Evolutionary conservation across 1,140 invertebrate genomes (phyloP).

Genomic region (Ceratoteleas bidentatus): DNA sequence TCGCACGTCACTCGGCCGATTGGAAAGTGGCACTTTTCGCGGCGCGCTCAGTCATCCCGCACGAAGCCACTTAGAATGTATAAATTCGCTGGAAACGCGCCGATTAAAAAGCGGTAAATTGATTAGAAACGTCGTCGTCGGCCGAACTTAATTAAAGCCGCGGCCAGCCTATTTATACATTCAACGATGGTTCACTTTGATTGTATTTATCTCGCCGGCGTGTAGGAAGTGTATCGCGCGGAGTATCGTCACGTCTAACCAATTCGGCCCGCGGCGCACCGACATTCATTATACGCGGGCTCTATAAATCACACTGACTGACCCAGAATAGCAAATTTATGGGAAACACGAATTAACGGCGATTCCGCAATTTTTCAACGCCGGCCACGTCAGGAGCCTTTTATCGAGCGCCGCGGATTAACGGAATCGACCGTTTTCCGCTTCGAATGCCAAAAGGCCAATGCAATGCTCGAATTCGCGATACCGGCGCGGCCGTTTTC

Average conservation of each 20-base stretch:
- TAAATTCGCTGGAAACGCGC: no score
- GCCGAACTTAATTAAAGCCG: conserved; percentile 15
- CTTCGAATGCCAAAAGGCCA: conserved; percentile 50
- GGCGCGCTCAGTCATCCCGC: neutral
- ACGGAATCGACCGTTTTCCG: conserved; percentile 63
- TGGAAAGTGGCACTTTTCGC: no score
- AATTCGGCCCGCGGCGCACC: conserved; percentile 47
- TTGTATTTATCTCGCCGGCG: conserved; percentile 37
- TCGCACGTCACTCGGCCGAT: no score
- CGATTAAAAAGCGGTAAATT: neutral
- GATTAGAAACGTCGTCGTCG: neutral
- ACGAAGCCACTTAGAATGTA: no score
- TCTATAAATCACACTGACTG: conserved; percentile 69
- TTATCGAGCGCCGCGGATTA: conserved; percentile 57
- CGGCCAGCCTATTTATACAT: conserved; percentile 14
- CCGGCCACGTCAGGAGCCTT: conserved; percentile 53
- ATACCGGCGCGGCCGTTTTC: conserved; percentile 40
- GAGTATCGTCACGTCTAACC: conserved; percentile 66
- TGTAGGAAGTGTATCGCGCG: conserved; percentile 55
- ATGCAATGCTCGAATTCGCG: conserved; percentile 26
- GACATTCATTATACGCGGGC: conserved; percentile 74
- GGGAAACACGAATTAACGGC: conserved; percentile 55
- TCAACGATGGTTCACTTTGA: conserved; percentile 40
- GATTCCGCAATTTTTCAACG: conserved; percentile 59
- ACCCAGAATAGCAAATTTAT: conserved; percentile 64